Evolutionary conservation across 1,140 invertebrate species (phyloP).

Genomic region (Palaemon carinicauda): DNA sequence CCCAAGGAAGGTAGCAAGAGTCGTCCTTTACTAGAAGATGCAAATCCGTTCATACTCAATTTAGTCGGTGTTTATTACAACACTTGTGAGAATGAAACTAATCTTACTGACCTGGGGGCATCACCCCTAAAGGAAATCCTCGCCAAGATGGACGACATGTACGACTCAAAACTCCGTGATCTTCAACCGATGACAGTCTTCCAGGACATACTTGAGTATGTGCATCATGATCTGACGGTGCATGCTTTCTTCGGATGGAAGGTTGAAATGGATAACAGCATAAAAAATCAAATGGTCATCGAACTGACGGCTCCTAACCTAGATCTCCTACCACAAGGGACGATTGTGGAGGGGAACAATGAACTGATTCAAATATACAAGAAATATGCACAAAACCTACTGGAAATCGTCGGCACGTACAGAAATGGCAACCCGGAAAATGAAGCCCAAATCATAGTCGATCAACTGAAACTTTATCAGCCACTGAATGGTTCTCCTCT

Average conservation of each 20-base stretch:
- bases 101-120: background rate
- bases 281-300: constrained; percentile 14
- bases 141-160: constrained; percentile 17
- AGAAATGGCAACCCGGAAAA: background rate
- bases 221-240: constrained; percentile 17
- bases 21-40: background rate
- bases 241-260: constrained; percentile 38
- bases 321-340: constrained; percentile 22
- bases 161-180: background rate
- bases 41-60: background rate
- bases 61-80: background rate
- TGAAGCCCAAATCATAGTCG: constrained; percentile 6
- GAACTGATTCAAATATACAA: background rate
- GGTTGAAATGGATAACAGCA: constrained; percentile 18
- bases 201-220: constrained; percentile 19
- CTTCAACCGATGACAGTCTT: constrained; percentile 11
- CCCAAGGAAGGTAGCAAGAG: no score
- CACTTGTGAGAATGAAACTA: constrained; percentile 20
- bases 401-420: constrained; percentile 28
- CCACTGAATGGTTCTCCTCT: constrained; percentile 15
- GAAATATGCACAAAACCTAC: constrained; percentile 6
- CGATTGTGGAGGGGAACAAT: background rate
- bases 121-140: constrained; percentile 11
- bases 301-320: constrained; percentile 7
- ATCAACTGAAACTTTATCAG: background rate